Evolutionary conservation across 2,888 invertebrate genomes (phyloP).

Genomic region (Spisula solida): DNA sequence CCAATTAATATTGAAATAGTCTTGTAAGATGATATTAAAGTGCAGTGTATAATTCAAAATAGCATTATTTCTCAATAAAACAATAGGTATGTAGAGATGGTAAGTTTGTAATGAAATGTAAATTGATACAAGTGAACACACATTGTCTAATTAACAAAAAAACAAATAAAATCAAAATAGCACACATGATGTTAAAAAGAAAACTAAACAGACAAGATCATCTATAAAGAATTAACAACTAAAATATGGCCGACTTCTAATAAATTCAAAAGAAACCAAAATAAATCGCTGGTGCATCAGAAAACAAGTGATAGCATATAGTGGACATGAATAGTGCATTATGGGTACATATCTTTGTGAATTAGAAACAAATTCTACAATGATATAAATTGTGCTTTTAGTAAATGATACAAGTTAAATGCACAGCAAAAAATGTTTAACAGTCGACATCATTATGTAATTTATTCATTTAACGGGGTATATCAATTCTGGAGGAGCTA

Average conservation of each 20-base stretch:
- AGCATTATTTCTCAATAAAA: background rate
- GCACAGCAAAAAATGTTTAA: background rate
- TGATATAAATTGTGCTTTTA: background rate
- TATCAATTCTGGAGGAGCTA: background rate
- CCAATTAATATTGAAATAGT: too few relatives aligned
- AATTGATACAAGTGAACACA: background rate
- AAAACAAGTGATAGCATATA: background rate
- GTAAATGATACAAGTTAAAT: background rate
- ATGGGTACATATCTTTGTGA: background rate
- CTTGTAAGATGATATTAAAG: too few relatives aligned
- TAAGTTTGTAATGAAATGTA: background rate
- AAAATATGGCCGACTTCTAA: conserved; percentile 11
- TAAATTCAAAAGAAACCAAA: background rate
- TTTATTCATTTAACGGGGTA: background rate
- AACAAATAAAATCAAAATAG: background rate
- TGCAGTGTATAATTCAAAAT: background rate
- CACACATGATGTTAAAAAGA: conserved; percentile 2
- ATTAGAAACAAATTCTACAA: background rate
- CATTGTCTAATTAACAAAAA: conserved; percentile 7
- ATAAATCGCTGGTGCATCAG: background rate
- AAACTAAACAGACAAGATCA: background rate
- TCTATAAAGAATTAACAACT: conserved; percentile 15
- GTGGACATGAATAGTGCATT: background rate
- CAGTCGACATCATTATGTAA: background rate
- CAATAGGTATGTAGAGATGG: background rate